Percentiles rank a stretch among this genome's conserved stretches.
Evolutionary conservation across 2,888 invertebrate species (phyloP).

Genomic region (Agrotis exclamationis): DNA sequence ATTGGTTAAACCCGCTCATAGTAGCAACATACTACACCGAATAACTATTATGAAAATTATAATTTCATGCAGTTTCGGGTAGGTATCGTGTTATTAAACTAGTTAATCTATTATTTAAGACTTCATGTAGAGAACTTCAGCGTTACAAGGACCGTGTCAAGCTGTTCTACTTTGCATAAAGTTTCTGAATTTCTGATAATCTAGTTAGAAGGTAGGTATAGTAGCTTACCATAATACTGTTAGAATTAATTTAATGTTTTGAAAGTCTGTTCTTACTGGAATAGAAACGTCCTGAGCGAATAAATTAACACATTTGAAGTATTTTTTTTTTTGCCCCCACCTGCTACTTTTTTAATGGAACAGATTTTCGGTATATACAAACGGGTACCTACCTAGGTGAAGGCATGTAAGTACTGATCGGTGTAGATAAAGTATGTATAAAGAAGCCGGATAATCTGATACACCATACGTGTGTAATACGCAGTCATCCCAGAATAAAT

Average conservation of each 20-base stretch:
- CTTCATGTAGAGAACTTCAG: constrained; percentile 33
- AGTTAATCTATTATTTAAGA: constrained; percentile 40
- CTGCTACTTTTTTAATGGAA: not conserved
- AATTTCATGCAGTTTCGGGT: constrained; percentile 26
- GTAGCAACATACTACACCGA: constrained; percentile 3
- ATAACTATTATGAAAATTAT: constrained; percentile 38
- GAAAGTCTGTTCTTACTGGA: constrained; percentile 13
- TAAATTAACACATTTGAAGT: constrained; percentile 23
- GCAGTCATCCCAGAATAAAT: too few relatives aligned
- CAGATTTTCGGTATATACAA: too few relatives aligned
- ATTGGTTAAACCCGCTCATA: not conserved
- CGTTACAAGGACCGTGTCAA: constrained; percentile 42
- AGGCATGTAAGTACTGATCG: too few relatives aligned
- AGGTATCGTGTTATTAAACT: constrained; percentile 44
- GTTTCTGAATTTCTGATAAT: constrained; percentile 45
- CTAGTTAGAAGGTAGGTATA: constrained; percentile 28
- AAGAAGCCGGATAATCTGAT: too few relatives aligned
- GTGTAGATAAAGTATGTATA: too few relatives aligned
- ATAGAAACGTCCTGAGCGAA: constrained; percentile 13
- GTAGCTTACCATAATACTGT: constrained; percentile 25
- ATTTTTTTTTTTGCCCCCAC: not conserved
- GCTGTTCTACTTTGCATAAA: constrained; percentile 46
- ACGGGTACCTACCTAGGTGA: too few relatives aligned
- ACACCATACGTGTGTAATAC: too few relatives aligned
- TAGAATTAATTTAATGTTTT: constrained; percentile 41